phyloP scores from a whole-genome alignment of 2,113 vertebrate species.

The Phasianus colchicus region DNA sequence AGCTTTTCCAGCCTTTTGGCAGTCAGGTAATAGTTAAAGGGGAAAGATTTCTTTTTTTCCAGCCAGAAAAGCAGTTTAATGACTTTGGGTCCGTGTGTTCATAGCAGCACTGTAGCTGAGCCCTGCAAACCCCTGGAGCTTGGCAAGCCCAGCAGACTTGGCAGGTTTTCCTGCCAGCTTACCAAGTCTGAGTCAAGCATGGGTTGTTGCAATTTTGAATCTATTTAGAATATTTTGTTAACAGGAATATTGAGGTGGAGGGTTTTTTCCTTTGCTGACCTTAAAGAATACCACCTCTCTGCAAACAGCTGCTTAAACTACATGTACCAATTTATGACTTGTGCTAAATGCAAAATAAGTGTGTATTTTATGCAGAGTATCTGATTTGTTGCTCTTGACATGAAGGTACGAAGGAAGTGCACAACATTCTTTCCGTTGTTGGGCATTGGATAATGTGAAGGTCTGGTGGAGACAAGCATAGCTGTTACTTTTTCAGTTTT shows the following conservation, averaged over 20 bases:
- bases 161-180: slow-evolving; percentile 62
- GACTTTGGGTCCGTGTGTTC: slow-evolving; percentile 72
- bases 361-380: not conserved
- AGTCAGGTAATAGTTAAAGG: slow-evolving; percentile 71
- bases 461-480: not conserved
- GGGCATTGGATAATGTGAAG: not conserved
- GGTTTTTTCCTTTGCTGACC: not conserved
- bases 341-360: not conserved
- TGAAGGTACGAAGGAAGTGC: not conserved
- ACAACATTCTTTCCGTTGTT: not conserved
- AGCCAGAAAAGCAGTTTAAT: slow-evolving; percentile 76
- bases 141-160: slow-evolving; percentile 73
- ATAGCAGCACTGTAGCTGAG: slow-evolving; percentile 66
- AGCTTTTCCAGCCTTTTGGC: slow-evolving; percentile 68
- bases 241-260: slow-evolving; percentile 22
- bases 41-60: slow-evolving; percentile 66
- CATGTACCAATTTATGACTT: not conserved
- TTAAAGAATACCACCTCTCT: not conserved
- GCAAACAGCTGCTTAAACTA: not conserved
- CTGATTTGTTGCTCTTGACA: not conserved
- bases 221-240: slow-evolving; percentile 62
- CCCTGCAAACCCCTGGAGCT: slow-evolving; percentile 76
- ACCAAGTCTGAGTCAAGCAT: slow-evolving; percentile 53
- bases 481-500: not conserved
- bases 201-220: slow-evolving; percentile 51